phyloP scores from a whole-genome alignment of 2,888 invertebrate species.

The Lingula anatina region DNA sequence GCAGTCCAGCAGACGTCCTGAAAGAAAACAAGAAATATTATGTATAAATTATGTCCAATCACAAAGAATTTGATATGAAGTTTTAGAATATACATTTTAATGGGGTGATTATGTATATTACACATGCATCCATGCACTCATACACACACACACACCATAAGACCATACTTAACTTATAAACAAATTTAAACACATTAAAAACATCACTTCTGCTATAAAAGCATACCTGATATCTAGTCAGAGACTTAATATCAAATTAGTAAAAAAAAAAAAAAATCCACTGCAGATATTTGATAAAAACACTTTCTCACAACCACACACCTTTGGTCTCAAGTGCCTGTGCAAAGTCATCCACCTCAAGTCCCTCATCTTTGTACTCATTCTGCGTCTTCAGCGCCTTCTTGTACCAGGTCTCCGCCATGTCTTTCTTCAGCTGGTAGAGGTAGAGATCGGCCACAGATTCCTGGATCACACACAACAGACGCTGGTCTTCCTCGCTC shows the following conservation, averaged over 20 bases:
- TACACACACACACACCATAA: no score
- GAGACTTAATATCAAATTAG: no score
- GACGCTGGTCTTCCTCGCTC: constrained; percentile 18
- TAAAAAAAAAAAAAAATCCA: no score
- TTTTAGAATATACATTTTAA: no score
- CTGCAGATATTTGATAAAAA: no score
- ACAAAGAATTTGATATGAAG: neutral
- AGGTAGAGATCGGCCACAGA: constrained; percentile 21
- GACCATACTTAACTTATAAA: no score
- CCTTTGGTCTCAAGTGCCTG: constrained; percentile 24
- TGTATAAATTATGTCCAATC: no score
- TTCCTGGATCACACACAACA: constrained; percentile 25
- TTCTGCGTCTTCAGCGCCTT: constrained; percentile 22
- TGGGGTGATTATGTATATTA: no score
- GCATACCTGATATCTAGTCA: no score
- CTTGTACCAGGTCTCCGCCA: constrained; percentile 24
- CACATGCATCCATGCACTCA: no score
- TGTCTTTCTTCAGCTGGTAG: constrained; percentile 11
- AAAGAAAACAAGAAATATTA: constrained; percentile 1
- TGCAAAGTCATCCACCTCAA: constrained; percentile 12
- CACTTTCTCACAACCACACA: constrained; percentile 5
- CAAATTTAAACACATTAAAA: no score
- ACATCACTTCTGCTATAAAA: no score
- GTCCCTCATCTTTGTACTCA: constrained; percentile 22
- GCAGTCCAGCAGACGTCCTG: constrained; percentile 30